Conservation (phyloP, 2,797 vertebrate species). For the Chloroceryle amazona region DNA sequence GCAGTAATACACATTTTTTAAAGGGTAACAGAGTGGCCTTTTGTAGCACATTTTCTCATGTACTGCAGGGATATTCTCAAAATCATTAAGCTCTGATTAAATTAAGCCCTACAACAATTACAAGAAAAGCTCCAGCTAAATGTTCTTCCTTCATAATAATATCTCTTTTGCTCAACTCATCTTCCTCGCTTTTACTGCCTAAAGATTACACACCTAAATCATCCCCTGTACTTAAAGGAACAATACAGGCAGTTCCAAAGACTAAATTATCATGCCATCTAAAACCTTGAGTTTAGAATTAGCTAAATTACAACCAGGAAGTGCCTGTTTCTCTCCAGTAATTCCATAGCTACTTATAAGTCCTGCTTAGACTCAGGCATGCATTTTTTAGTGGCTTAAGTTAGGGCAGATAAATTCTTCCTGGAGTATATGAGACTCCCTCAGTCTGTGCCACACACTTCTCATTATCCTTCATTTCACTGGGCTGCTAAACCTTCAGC, state of each 20-base stretch:
- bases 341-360: background rate
- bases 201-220: background rate
- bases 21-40: background rate
- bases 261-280: background rate
- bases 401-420: background rate
- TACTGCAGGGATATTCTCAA: background rate
- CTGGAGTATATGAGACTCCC: background rate
- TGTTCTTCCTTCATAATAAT: background rate
- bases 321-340: background rate
- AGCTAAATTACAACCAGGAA: background rate
- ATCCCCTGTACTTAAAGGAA: background rate
- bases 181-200: background rate
- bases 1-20: background rate
- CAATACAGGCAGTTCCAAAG: background rate
- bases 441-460: accelerated
- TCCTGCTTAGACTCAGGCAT: background rate
- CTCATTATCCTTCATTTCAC: background rate
- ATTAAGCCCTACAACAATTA: background rate
- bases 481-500: background rate
- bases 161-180: background rate
- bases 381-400: accelerated
- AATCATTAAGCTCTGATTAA: background rate
- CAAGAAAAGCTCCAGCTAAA: background rate
- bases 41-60: background rate
- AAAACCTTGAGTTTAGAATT: background rate